Evolutionary conservation across 2,888 invertebrate species (phyloP), one percentile per base, ranked within the genome.

Genomic region (Thera britannica): DNA sequence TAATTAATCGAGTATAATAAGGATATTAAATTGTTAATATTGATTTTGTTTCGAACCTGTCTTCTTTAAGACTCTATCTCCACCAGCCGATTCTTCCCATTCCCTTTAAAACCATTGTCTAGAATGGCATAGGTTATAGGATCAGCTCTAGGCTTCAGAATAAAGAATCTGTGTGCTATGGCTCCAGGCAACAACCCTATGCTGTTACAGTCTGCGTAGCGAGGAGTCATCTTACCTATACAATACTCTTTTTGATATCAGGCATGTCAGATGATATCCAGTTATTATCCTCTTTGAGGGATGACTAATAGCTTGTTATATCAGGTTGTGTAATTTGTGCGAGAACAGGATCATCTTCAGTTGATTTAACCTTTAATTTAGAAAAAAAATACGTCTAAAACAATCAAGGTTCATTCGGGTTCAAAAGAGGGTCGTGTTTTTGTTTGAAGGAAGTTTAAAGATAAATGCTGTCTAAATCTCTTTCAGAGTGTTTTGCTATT

Each of bases 211-310:
- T 34, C n/a, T 46, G 60, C 49, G 8, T 9, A 52, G 52, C 9
- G 36, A 46, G 36, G 44, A 38, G 56, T 66, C 56, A 9, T 51
- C 23, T 62, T 46, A 67, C 51, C 57, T 56, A 46, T 55, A 56
- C 35, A 56, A 64, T 61, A 59, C 60, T 68, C 59, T 68, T 72
- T 73, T 72, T 70, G 70, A 65, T 67, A 70, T 54, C 59, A 67
- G 58, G 56, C 61, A 65, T 61, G 59, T 67, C 65, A 72, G 58
- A 67, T 60, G 72, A 72, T 72, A 69, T 71, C 68, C 38, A 58
- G 68, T 52, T 65, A 58, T 52, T 65, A 58, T 65, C 63, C 67
- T 58, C 65, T 74, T 72, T 72, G 73, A 67, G 65, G 9, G 54
- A 59, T 34, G 61, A 66, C 54, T 69, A 65, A 61, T 58, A 69